Evolutionary conservation across 1,140 invertebrate genomes (phyloP).

Genomic region (Bombus confusus): DNA sequence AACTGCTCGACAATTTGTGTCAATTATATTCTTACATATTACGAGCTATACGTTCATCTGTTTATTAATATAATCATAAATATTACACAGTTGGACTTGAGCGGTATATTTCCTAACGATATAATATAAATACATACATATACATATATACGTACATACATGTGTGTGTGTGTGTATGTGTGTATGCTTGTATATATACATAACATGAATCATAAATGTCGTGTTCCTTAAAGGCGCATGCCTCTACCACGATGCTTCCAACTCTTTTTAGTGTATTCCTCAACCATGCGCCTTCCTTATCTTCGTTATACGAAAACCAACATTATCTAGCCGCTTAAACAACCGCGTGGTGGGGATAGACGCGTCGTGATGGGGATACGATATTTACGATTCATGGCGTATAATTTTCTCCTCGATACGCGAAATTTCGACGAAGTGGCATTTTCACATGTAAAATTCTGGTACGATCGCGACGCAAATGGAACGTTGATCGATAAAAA

Average conservation of each 20-base stretch:
- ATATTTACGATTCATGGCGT: slow-evolving; percentile 10
- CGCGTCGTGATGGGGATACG: neutral
- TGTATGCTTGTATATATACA: neutral
- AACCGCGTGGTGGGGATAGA: neutral
- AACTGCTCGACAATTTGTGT: neutral
- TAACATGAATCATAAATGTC: slow-evolving; percentile 21
- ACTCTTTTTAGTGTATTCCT: slow-evolving; percentile 22
- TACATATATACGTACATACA: too few species aligned
- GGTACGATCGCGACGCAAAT: neutral
- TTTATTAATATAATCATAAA: neutral
- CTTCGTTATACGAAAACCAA: neutral
- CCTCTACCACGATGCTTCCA: neutral
- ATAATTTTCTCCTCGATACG: neutral
- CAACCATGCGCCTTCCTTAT: slow-evolving; percentile 1
- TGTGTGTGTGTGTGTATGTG: too few species aligned
- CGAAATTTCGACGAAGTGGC: neutral
- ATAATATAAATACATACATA: too few species aligned
- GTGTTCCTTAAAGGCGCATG: slow-evolving; percentile 24
- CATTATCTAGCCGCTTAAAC: neutral
- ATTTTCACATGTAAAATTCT: neutral
- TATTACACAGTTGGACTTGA: neutral
- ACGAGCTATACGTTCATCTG: neutral
- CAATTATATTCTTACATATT: neutral
- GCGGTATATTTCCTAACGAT: neutral
- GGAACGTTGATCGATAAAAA: neutral